Base-by-base conservation (phyloP, 2,888 invertebrate species). In the Tridacna gigas region DNA sequence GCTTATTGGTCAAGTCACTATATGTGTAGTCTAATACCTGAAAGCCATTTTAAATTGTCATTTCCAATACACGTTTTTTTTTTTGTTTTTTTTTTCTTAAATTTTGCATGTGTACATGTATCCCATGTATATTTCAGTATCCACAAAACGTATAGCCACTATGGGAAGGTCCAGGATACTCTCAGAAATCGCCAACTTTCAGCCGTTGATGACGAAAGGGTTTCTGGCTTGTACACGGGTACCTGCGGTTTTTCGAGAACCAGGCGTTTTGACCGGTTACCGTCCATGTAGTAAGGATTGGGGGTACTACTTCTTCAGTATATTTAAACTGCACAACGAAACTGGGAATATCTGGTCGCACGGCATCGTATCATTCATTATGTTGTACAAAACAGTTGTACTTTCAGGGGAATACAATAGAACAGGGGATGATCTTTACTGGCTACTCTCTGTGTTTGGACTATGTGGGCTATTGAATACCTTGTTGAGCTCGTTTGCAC, bases 271-370 rank as follows among this genome's bases (percentile, higher is more conserved):
- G 25, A 79, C 83, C 4, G 92, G 91, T 22, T 93, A 92, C 84
- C 84, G 93, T 0, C 86, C 71, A 18, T 61, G 82, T 22, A 61
- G 88, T 47, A 80, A 84, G 71, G 75, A 89, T 0, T 90, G 90
- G 89, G 26, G 45, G 13, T 92, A 91, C 80, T 93, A 93, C 75
- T 18, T 91, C 1, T 18, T 66, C 51, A 92, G 93, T 75, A 63
- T 89, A 20, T 86, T 90, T 67, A 89, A 91, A 80, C 75, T 93
- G 4, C 91, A 93, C 86, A 93, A 92, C 80, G 93, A 93, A 77
- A 88, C 91, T 0, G 71, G 90, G 18, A 93, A 93, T 78, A 89
- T 93, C 12, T 93, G 93, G 92, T 90, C 90, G 0, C 93, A 93
- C 77, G 28, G 88, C 11, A n/a, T 91, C 9, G 91, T 90, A 15